Percentiles rank a stretch among this genome's conserved stretches.
phyloP scores from a whole-genome alignment of 2,797 vertebrate species.

The Megaceryle alcyon region DNA sequence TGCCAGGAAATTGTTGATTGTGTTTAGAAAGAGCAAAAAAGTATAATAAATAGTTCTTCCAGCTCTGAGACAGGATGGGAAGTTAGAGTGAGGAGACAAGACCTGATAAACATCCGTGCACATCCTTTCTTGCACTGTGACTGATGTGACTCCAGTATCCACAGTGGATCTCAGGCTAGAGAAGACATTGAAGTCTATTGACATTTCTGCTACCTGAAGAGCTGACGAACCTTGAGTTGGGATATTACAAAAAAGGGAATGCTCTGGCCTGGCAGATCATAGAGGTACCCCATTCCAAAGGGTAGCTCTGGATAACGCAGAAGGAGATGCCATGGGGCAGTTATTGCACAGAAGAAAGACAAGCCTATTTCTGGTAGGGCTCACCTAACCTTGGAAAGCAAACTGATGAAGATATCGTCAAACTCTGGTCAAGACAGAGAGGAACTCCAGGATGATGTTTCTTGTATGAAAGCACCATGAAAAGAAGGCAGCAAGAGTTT shows the following conservation, averaged over 20 bases:
- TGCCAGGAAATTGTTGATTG: not conserved
- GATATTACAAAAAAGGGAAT: not conserved
- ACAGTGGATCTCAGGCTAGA: not conserved
- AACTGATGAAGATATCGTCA: not conserved
- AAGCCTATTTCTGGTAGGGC: not conserved
- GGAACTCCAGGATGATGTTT: not conserved
- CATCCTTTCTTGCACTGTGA: not conserved
- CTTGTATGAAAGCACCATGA: not conserved
- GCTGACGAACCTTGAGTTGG: not conserved
- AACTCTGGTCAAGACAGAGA: not conserved
- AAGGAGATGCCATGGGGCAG: not conserved
- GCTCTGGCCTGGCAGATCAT: not conserved
- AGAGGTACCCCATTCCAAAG: not conserved
- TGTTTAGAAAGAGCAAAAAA: not conserved
- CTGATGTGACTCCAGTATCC: not conserved
- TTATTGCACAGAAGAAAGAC: not conserved
- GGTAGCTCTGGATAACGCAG: not conserved
- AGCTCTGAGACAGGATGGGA: not conserved
- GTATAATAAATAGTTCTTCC: not conserved
- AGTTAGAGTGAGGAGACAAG: not conserved
- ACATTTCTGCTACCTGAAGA: not conserved
- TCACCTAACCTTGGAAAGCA: not conserved
- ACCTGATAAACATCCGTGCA: not conserved
- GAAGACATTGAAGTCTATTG: not conserved
- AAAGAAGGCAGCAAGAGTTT: not conserved